Evolutionary conservation across 2,888 invertebrate species (phyloP), one percentile per base, ranked within the genome.

Genomic region (Apamea sordens): DNA sequence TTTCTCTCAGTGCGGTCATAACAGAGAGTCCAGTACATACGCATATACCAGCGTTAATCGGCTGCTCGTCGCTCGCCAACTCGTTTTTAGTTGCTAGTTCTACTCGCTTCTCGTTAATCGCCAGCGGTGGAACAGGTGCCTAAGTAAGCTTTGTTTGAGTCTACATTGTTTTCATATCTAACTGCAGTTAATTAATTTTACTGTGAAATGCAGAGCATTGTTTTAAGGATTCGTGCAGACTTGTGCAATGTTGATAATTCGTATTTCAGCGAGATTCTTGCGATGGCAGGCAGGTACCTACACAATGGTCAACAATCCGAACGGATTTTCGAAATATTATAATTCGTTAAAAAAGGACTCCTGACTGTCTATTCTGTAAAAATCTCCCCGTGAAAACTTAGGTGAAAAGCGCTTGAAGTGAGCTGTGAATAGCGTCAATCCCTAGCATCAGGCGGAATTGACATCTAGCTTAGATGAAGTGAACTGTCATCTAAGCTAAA

Each of bases 161-260:
- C 24, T 36, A 4, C 36, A 72, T 72, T 72, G 56, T 77, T 56
- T 83, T 53, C 67, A n/a, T 41, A 53, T 68, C 56, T 69, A 68
- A 67, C 68, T 77, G 61, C 82, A 68, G 61, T 77, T 68, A 72
- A 82, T 80, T 81, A 72, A 61, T 67, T 77, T 44, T 50, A 41
- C 41, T 71, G 10, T 18, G 8, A n/a, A 81, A 50, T 41, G 21
- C 15, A 47, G 32, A 65, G 32, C 24, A 65, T 36, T 73, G 41
- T 73, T 47, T 44, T 21, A n/a, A 21, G 8, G 0, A 50, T 67
- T 13, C 13, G 47, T 47, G 13, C 28, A 21, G 15, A 10, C 15
- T 74, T 18, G 10, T 21, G 13, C 13, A 56, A 47, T 41, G 18
- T 71, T 53, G 32, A 59, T 18, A 6, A 28, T 50, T 41, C 2